Conservation (phyloP, 2,113 vertebrate genomes). For the Chamaea fasciata region DNA sequence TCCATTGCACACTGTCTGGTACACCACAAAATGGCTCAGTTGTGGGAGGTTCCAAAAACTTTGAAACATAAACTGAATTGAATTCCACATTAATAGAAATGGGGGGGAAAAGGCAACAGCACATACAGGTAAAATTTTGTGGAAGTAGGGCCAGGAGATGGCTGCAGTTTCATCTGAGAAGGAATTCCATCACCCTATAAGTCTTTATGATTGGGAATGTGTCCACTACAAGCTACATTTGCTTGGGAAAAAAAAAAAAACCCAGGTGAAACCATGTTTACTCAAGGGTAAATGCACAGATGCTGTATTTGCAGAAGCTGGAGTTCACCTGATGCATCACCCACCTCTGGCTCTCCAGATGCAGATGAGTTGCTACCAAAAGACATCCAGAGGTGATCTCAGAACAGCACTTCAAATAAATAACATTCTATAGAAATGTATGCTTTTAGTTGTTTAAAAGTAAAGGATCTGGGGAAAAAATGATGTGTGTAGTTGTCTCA, state of each 20-base stretch:
- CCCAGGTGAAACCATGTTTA: neutral
- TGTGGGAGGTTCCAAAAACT: neutral
- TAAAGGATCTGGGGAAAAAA: neutral
- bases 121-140: neutral
- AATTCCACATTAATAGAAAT: neutral
- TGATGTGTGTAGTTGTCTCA: neutral
- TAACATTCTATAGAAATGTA: neutral
- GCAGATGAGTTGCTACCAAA: neutral
- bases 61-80: neutral
- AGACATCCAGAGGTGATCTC: neutral
- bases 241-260: neutral
- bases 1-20: neutral
- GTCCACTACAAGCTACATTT: neutral
- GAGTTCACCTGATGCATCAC: neutral
- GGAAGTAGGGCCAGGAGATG: neutral
- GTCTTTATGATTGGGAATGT: neutral
- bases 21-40: neutral
- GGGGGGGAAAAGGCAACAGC: fast-evolving
- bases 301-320: neutral
- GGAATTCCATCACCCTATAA: neutral
- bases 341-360: neutral
- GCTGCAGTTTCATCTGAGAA: neutral
- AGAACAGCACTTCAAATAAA: neutral
- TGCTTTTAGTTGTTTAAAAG: neutral
- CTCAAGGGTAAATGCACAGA: neutral